A percentile compares a stretch with the other conserved stretches of the same genome.
phyloP scores from a whole-genome alignment of 2,797 vertebrate genomes.

The Paratrypauchen microcephalus region DNA sequence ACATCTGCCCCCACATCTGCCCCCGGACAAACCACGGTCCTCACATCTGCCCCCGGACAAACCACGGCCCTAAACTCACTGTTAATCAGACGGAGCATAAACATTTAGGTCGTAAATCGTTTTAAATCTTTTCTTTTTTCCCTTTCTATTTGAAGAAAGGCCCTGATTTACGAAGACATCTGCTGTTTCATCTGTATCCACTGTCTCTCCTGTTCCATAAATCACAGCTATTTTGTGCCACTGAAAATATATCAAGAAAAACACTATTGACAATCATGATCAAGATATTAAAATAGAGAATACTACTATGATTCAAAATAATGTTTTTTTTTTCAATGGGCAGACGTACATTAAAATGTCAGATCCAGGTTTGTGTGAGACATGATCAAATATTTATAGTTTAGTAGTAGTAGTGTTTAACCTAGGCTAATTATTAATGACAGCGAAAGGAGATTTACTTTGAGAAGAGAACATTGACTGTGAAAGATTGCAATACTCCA shows the following conservation, averaged over 20 bases:
- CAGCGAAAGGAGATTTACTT: not conserved
- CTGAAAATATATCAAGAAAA: conserved; percentile 1
- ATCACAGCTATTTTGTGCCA: conserved; percentile 20
- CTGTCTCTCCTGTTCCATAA: conserved; percentile 33
- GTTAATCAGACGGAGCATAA: conserved; percentile 35
- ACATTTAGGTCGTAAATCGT: conserved; percentile 26
- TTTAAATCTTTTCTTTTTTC: conserved; percentile 6
- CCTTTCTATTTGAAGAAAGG: conserved; percentile 8
- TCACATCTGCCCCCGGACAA: not conserved
- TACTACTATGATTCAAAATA: not conserved
- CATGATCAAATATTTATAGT: not conserved
- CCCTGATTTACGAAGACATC: conserved; percentile 40
- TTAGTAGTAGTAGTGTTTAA: not conserved
- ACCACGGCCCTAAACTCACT: conserved; percentile 7
- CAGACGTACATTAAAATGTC: not conserved
- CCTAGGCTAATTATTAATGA: conserved; percentile 2
- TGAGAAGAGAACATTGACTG: not conserved
- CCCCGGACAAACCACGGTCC: not conserved
- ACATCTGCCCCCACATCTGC: too few species aligned
- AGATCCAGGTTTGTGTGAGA: not conserved
- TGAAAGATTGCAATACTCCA: too few species aligned
- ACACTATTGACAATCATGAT: conserved; percentile 11
- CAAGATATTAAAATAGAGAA: not conserved
- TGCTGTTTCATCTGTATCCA: conserved; percentile 46
- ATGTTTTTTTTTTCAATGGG: not conserved